phyloP scores from a whole-genome alignment of 1,140 invertebrate genomes.

The Nautilus pompilius region DNA sequence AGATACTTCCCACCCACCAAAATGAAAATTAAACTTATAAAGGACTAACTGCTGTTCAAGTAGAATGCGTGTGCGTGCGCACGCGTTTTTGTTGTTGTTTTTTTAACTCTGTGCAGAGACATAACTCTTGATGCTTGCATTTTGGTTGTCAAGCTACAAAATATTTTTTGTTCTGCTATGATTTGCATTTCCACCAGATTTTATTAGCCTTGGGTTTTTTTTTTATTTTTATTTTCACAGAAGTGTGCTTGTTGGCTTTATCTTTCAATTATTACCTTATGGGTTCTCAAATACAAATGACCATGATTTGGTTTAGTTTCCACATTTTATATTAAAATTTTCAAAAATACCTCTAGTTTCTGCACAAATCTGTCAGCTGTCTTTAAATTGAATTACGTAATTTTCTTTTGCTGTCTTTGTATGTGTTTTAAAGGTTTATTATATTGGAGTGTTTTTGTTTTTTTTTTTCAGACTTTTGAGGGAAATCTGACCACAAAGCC shows the following conservation, averaged over 20 bases:
- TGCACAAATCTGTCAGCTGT: neutral
- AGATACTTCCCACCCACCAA: too few relatives aligned
- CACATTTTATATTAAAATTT: neutral
- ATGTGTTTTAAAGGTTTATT: neutral
- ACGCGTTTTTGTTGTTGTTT: conserved; percentile 1
- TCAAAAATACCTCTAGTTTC: neutral
- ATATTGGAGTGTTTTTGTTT: neutral
- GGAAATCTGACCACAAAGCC: conserved; percentile 99
- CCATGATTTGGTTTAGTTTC: neutral
- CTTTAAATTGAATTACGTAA: neutral
- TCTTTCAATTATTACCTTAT: too few relatives aligned
- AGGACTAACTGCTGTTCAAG: neutral
- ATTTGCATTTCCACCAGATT: too few relatives aligned
- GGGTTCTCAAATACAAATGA: neutral
- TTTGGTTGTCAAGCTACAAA: too few relatives aligned
- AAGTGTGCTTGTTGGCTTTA: too few relatives aligned
- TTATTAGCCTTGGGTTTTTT: too few relatives aligned
- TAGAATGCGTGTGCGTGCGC: neutral
- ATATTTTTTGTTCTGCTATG: too few relatives aligned
- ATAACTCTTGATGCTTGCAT: too few relatives aligned
- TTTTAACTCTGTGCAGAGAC: too few relatives aligned
- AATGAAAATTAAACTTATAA: too few relatives aligned
- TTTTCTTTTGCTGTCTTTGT: neutral
- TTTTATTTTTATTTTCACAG: too few relatives aligned
- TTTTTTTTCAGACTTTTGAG: conserved; percentile 79